A percentile compares a stretch with the other conserved stretches of the same genome.
Conservation (phyloP, 2,113 vertebrate genomes). For the Petrocephalus microphthalmus region DNA sequence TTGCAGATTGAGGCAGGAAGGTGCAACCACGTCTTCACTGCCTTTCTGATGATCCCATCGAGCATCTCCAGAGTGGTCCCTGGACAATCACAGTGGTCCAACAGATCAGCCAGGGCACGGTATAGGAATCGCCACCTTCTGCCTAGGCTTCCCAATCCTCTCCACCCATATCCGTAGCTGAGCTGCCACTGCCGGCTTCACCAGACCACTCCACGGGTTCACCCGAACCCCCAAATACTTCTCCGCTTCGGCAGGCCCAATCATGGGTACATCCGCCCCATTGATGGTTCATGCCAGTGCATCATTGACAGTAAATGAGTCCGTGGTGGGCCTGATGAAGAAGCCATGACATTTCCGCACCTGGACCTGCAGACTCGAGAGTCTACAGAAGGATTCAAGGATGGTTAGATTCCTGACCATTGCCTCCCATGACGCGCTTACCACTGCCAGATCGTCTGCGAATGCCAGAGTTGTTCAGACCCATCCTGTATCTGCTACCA, state of each 20-base stretch:
- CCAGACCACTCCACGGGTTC: neutral
- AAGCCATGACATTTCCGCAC: neutral
- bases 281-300: neutral
- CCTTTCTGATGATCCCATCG: neutral
- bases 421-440: neutral
- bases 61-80: neutral
- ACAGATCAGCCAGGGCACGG: neutral
- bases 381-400: neutral
- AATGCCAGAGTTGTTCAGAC: too few species aligned
- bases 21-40: neutral
- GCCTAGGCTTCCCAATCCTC: neutral
- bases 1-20: neutral
- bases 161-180: neutral
- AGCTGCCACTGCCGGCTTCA: neutral
- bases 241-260: neutral
- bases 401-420: neutral
- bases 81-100: neutral
- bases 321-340: neutral
- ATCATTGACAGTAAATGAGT: neutral
- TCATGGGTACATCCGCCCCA: neutral
- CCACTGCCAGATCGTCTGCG: neutral
- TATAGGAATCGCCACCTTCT: neutral
- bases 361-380: neutral
- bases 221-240: neutral
- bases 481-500: too few species aligned